Percentiles rank a stretch among this genome's conserved stretches.
Conservation (phyloP, 2,797 vertebrate genomes). For the Acridotheres tristis region DNA sequence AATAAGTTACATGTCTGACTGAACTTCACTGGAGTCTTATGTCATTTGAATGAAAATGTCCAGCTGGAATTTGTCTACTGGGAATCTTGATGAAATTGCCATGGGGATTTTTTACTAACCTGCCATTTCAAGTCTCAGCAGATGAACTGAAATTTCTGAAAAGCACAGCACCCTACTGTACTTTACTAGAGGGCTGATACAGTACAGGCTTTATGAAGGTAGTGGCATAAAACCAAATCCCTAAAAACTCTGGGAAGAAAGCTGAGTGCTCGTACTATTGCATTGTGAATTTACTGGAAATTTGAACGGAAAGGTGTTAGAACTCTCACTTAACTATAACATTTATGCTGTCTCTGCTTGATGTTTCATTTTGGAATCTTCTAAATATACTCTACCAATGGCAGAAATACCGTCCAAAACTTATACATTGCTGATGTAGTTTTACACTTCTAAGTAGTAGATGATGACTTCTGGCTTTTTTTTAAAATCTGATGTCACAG, state of each 20-base stretch:
- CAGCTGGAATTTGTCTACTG: neutral
- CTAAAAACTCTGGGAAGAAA: neutral
- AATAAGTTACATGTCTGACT: neutral
- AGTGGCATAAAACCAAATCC: neutral
- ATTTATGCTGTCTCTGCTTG: neutral
- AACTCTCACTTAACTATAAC: neutral
- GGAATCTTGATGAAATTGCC: neutral
- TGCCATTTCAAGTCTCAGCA: neutral
- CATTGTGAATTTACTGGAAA: neutral
- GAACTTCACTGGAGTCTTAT: neutral
- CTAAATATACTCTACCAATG: neutral
- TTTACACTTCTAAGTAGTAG: neutral
- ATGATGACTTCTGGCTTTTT: neutral
- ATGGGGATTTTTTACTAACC: neutral
- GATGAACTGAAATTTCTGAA: neutral
- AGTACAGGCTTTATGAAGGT: neutral
- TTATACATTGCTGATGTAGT: neutral
- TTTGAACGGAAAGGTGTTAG: neutral
- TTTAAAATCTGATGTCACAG: neutral
- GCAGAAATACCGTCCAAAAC: neutral
- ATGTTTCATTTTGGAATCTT: neutral
- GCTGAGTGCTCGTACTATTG: rapidly evolving
- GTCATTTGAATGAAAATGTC: neutral
- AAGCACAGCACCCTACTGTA: neutral
- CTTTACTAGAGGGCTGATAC: neutral